phyloP scores from a whole-genome alignment of 2,113 vertebrate genomes.

The Podocnemis expansa region DNA sequence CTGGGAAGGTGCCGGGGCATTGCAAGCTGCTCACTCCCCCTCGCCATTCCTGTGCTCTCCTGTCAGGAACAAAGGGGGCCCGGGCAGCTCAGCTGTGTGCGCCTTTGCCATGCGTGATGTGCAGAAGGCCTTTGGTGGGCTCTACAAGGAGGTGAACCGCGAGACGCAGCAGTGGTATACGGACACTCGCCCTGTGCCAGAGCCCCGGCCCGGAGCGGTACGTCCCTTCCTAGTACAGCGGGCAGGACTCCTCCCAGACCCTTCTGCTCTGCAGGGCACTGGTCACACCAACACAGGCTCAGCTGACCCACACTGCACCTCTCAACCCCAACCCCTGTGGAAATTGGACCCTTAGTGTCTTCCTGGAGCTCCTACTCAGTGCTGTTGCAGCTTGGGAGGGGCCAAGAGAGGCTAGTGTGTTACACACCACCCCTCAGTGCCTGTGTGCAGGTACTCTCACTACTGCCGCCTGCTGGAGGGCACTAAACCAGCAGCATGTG shows the following conservation, averaged over 20 bases:
- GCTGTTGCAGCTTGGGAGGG: neutral
- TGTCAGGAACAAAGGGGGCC: constrained; percentile 87
- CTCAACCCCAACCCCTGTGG: no score
- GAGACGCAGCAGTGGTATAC: constrained; percentile 98
- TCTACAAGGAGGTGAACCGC: constrained; percentile 93
- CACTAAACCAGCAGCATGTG: no score
- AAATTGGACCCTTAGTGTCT: neutral
- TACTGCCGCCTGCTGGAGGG: no score
- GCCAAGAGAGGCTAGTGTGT: neutral
- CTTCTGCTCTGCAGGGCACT: neutral
- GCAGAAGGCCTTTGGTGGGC: constrained; percentile 85
- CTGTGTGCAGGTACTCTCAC: no score
- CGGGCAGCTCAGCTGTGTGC: constrained; percentile 91
- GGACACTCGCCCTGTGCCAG: constrained; percentile 84
- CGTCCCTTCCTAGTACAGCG: neutral
- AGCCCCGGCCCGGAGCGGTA: constrained; percentile 91
- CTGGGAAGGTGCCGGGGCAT: accelerated
- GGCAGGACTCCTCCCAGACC: accelerated
- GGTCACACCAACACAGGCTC: neutral
- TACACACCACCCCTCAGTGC: no score
- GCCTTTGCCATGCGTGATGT: constrained; percentile 91
- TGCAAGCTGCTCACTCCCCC: accelerated
- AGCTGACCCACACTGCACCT: neutral
- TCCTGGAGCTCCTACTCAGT: neutral
- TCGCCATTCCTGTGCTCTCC: neutral